These are phyloP conservation scores for Apotomis betuletana DNA, from an alignment of 2,888 invertebrate genomes.

Conservation along the genomic window DNA sequence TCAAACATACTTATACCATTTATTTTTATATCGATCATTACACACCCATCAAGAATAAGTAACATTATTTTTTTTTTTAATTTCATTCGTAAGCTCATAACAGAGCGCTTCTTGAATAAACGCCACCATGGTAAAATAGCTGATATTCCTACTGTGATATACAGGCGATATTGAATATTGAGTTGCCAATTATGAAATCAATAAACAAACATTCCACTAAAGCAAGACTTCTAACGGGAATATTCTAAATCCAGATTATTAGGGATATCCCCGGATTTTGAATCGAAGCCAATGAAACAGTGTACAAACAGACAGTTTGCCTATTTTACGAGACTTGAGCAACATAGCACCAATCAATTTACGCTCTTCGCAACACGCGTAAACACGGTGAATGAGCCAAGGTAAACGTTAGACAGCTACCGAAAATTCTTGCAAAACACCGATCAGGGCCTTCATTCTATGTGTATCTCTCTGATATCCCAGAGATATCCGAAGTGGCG, in stretches of 20 bases:
- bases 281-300: slow-evolving; percentile 21
- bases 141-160: too few relatives aligned
- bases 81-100: too few relatives aligned
- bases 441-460: not conserved
- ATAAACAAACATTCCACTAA: not conserved
- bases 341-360: slow-evolving; percentile 53
- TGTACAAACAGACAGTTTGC: slow-evolving; percentile 44
- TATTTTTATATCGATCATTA: too few relatives aligned
- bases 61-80: not conserved
- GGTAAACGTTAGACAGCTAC: slow-evolving; percentile 56
- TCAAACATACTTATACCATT: too few relatives aligned
- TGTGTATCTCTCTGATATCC: too few relatives aligned
- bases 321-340: slow-evolving; percentile 48
- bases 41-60: too few relatives aligned
- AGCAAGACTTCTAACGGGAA: not conserved
- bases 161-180: too few relatives aligned
- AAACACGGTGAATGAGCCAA: slow-evolving; percentile 54
- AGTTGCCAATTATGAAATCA: not conserved
- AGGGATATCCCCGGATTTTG: slow-evolving; percentile 18
- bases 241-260: not conserved
- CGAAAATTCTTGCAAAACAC: slow-evolving; percentile 42
- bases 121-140: too few relatives aligned
- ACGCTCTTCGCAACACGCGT: slow-evolving; percentile 50
- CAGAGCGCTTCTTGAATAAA: too few relatives aligned
- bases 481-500: too few relatives aligned